Conservation (phyloP, 2,797 vertebrate species). For the Hafferia zeledoni region DNA sequence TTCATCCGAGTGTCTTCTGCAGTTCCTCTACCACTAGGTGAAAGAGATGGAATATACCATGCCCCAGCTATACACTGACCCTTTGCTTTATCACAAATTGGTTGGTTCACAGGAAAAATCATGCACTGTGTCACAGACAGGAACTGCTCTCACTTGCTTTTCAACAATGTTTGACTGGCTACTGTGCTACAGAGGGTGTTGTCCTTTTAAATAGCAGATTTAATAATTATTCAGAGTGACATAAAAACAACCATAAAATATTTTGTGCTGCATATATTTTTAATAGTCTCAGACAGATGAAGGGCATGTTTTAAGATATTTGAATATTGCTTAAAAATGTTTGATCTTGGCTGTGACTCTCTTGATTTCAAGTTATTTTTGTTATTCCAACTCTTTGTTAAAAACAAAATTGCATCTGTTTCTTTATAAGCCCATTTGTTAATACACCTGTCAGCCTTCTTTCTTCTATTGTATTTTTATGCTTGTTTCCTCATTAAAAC, state of each 20-base stretch:
- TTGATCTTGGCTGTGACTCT: not conserved
- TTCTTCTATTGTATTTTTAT: not conserved
- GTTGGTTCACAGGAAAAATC: not conserved
- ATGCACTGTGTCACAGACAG: not conserved
- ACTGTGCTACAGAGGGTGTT: not conserved
- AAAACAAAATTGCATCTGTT: not conserved
- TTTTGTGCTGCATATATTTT: not conserved
- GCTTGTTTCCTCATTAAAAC: not conserved
- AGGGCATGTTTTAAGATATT: not conserved
- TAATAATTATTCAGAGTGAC: not conserved
- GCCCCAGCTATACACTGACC: rapidly evolving
- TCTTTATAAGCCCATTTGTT: not conserved
- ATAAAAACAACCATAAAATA: not conserved
- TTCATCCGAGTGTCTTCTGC: not conserved
- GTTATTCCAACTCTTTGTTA: not conserved
- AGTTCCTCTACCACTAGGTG: not conserved
- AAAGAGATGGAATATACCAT: not conserved
- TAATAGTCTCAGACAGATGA: not conserved
- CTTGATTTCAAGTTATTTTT: not conserved
- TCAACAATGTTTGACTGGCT: not conserved
- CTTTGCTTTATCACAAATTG: not conserved
- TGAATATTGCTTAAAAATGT: not conserved
- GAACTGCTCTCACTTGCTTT: not conserved
- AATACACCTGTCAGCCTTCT: not conserved
- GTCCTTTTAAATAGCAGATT: not conserved